phyloP scores from a whole-genome alignment of 2,888 invertebrate genomes.

The Pheosia tremula region DNA sequence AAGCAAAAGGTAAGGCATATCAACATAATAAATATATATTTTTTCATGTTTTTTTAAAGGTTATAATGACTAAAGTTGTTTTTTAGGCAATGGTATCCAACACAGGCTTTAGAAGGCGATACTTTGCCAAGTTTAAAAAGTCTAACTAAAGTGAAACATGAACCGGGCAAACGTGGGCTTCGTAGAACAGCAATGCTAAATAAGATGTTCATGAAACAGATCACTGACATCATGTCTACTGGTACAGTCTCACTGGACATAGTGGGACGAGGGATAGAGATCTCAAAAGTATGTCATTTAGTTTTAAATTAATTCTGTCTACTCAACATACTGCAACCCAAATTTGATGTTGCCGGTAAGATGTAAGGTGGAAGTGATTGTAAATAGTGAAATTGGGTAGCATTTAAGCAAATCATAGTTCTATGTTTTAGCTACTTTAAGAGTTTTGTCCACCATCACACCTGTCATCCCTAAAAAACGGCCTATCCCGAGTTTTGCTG shows the following conservation, averaged over 20 bases:
- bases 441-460: too few relatives aligned
- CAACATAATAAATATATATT: neutral
- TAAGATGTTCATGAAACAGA: conserved; percentile 91
- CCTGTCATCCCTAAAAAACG: too few relatives aligned
- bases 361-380: too few relatives aligned
- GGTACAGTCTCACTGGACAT: conserved; percentile 86
- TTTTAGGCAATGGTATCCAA: conserved; percentile 68
- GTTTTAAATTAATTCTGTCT: too few relatives aligned
- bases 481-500: too few relatives aligned
- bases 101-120: conserved; percentile 40
- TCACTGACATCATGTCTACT: conserved; percentile 91
- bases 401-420: too few relatives aligned
- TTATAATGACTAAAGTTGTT: conserved; percentile 9
- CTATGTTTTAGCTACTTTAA: too few relatives aligned
- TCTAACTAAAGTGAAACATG: conserved; percentile 72
- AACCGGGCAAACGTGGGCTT: conserved; percentile 79
- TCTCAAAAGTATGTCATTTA: conserved; percentile 83
- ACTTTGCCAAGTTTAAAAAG: conserved; percentile 66
- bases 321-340: too few relatives aligned
- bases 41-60: conserved; percentile 19
- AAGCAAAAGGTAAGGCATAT: conserved; percentile 58
- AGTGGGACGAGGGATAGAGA: conserved; percentile 88
- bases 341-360: too few relatives aligned
- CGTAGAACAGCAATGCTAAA: conserved; percentile 88
- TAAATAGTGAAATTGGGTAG: too few relatives aligned